phyloP scores from a whole-genome alignment of 2,888 invertebrate genomes.

The Dryococelus australis region DNA sequence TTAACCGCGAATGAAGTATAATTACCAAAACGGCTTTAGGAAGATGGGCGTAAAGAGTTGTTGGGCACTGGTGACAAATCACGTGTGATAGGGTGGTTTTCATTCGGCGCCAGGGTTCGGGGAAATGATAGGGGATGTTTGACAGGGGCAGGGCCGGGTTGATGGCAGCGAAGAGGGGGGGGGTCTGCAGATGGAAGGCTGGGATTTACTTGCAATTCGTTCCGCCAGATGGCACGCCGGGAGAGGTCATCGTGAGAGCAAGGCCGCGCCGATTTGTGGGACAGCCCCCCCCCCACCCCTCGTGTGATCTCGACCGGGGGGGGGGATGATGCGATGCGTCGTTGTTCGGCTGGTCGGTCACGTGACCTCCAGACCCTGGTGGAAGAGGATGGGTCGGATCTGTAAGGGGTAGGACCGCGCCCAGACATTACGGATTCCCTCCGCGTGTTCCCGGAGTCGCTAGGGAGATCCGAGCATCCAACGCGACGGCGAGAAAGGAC shows the following conservation, averaged over 20 bases:
- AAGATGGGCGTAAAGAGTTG: too few relatives aligned
- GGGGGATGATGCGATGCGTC: background rate
- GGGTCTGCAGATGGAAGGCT: too few relatives aligned
- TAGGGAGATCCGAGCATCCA: conserved; percentile 19
- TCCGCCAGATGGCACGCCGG: background rate
- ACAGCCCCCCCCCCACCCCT: too few relatives aligned
- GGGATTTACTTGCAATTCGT: background rate
- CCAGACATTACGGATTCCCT: conserved; percentile 26
- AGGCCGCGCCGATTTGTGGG: background rate
- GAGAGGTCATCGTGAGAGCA: background rate
- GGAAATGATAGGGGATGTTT: too few relatives aligned
- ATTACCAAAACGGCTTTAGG: too few relatives aligned
- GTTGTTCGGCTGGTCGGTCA: background rate
- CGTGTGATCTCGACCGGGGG: too few relatives aligned
- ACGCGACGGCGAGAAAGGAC: conserved; percentile 11
- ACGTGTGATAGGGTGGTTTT: too few relatives aligned
- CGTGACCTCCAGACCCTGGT: conserved; percentile 7
- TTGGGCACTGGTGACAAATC: too few relatives aligned
- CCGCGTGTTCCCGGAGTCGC: background rate
- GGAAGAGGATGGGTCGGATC: background rate
- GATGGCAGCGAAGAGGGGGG: background rate
- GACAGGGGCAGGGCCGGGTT: too few relatives aligned
- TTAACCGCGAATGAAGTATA: too few relatives aligned
- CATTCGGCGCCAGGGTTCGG: too few relatives aligned
- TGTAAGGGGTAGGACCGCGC: background rate